Evolutionary conservation across 2,888 invertebrate species (phyloP).

Genomic region (Coremacera marginata): DNA sequence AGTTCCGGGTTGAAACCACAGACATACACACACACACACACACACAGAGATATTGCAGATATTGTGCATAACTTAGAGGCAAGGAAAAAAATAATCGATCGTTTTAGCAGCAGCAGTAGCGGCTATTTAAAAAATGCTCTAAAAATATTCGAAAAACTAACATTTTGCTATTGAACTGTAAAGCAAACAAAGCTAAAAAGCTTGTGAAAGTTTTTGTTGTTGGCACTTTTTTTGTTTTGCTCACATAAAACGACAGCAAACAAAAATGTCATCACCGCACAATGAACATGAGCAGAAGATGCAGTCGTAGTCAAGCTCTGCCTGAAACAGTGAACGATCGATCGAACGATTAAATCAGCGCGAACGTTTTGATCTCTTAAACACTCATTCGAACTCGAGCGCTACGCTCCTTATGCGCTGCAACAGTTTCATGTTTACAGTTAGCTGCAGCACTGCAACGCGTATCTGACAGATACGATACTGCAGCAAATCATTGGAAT

Average conservation of each 20-base stretch:
- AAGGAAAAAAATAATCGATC: background rate
- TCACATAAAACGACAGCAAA: background rate
- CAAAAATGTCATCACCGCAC: constrained; percentile 52
- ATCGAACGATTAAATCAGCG: constrained; percentile 13
- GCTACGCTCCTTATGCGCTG: background rate
- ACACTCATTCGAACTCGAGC: too few relatives aligned
- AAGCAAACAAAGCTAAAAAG: constrained; percentile 1
- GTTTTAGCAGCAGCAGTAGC: background rate
- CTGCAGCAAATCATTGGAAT: constrained; percentile 33
- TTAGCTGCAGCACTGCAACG: constrained; percentile 20
- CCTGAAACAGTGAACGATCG: constrained; percentile 22
- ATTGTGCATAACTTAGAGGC: background rate
- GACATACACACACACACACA: background rate
- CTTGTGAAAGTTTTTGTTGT: constrained; percentile 30
- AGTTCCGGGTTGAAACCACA: constrained; percentile 33
- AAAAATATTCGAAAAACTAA: background rate
- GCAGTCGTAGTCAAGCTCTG: constrained; percentile 14
- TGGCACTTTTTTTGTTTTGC: too few relatives aligned
- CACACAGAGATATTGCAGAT: background rate
- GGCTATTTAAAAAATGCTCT: background rate
- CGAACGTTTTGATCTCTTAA: background rate
- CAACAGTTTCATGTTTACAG: background rate
- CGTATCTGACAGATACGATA: constrained; percentile 9
- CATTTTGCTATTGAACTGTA: background rate
- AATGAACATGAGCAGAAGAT: constrained; percentile 52